A percentile compares a stretch with the other conserved stretches of the same genome.
phyloP scores from a whole-genome alignment of 2,113 vertebrate genomes.

The Muntiacus muntjak region DNA sequence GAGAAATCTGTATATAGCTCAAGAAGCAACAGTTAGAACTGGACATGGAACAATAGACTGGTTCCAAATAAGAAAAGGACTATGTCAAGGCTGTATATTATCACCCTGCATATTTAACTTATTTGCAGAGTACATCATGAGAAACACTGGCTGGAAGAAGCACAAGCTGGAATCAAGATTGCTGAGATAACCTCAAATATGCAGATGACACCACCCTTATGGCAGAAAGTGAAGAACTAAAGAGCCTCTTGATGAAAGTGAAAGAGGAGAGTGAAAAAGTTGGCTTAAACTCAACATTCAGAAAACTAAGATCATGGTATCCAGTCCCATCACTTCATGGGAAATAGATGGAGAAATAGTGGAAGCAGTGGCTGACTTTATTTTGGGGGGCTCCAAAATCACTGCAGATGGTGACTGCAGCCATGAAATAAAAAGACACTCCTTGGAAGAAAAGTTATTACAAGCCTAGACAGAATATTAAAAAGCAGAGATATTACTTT shows the following conservation, averaged over 20 bases:
- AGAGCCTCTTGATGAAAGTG: not conserved
- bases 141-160: not conserved
- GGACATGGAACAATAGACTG: not conserved
- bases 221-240: not conserved
- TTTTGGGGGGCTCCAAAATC: not conserved
- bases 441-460: not conserved
- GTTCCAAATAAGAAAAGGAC: not conserved
- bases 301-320: not conserved
- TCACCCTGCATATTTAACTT: not conserved
- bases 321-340: not conserved
- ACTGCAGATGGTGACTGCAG: not conserved
- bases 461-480: not conserved
- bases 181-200: not conserved
- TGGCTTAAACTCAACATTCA: not conserved
- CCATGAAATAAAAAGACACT: not conserved
- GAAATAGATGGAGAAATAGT: not conserved
- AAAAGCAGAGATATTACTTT: not conserved
- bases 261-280: not conserved
- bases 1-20: not conserved
- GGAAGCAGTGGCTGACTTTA: not conserved
- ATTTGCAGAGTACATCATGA: not conserved
- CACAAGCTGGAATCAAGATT: not conserved
- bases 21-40: not conserved
- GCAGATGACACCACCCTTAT: not conserved
- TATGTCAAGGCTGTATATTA: not conserved